Base-by-base conservation (phyloP, 1,140 invertebrate species). In the Mylabris phalerata region DNA sequence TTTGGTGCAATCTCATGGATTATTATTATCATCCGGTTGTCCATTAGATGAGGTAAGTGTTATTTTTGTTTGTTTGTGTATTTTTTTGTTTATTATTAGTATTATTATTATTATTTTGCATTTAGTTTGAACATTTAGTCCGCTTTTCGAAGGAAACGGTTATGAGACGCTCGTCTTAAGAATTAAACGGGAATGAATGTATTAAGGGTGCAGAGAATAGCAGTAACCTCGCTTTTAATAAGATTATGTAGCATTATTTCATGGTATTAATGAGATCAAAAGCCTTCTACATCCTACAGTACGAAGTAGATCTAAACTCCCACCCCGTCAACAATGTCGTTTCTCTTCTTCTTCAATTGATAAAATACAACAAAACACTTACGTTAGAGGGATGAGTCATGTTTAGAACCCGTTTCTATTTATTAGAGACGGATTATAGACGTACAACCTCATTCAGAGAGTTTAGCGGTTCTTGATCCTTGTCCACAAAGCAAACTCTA, bases 1-100 rank as follows among this genome's bases (percentile, higher is more conserved):
- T 0, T 78, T 97, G 50, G 79, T 90, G 45, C 92, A 96, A 72
- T 93, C 90, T 49, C 90, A 94, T 63, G 85, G 86, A 4, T 77
- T 95, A 43, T 80, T 98, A 27, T 78, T 90, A 51, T 90, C 87
- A 46, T 87, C 90, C 48, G 93, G 93, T 59, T 96, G 93, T 75
- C 93, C 93, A 3, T 79, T 96, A 47, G 93, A 96, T 76, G 91
- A 94, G 86, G 92, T 95, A 78, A 13, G 59, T 55, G 4, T 41
- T 50, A 57, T 51, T 25, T 11, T 7, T 9, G 13, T 42, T 24
- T 52, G 13, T 43, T 43, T 13, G 25, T 19, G 19, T 51, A 46
- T 11, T 11, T 25, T 6, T 11, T 9, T 7, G 6, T 13, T 46
- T 46, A 11, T 39, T 39, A 39, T 40, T 40, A 40, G 39, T 7